Evolutionary conservation across 2,888 invertebrate genomes (phyloP), one percentile per base, ranked within the genome.

Genomic region (Clepsis dumicolana): DNA sequence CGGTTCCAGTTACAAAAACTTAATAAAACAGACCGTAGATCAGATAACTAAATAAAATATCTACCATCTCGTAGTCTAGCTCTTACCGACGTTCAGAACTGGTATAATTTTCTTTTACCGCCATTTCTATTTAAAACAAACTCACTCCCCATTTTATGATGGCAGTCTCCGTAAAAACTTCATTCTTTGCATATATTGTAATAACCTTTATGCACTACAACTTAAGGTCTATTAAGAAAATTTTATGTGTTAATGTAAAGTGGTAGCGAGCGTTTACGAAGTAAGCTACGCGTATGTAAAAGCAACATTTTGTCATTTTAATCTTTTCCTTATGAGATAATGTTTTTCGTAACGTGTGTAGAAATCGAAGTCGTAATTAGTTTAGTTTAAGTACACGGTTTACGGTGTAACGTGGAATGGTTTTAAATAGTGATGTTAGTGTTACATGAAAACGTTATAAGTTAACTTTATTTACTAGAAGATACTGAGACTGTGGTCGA

Each of bases 81-180:
- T 60, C 27, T 60, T 48, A 48, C 60, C 8, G 0, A 56, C 60
- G 48, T 48, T n/a, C 10, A 44, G 14, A 50, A 57, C 67, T 24
- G 50, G 56, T 50, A 56, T 50, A n/a, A 63, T 63, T 63, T 67
- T 63, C 67, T 67, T 57, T 67, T 63, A 67, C 62, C 25, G 24
- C 60, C 60, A 56, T 56, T 56, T 67, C 56, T 57, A 67, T 57
- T 57, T 67, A 57, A 67, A 63, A 66, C 21, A 56, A 67, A 67
- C 66, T 16, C 0, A 50, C 48, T 62, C n/a, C 24, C 25, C 48
- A 16, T 10, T n/a, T 38, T 16, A 61, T 32, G 44, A 35, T 29
- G 62, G 48, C 56, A 10, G 7, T 27, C 61, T 50, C 16, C 16
- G 1, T 57, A 63, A 63, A 63, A 56, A 4, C 7, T 24, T 2